Evolutionary conservation across 2,888 invertebrate species (phyloP).

Genomic region (Pristionchus arcanus): DNA sequence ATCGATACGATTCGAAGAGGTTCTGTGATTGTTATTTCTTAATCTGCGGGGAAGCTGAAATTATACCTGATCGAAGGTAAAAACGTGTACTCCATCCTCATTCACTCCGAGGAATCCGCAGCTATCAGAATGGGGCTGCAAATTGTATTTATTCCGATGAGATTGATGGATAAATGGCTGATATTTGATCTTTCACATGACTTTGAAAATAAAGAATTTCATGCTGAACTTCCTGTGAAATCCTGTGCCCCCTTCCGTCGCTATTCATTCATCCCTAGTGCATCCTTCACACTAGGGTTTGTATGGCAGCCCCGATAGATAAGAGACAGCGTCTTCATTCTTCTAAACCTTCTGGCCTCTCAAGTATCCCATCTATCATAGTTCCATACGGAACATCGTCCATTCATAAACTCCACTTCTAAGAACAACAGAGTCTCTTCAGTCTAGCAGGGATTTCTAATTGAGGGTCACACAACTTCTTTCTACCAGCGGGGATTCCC

Average conservation of each 20-base stretch:
- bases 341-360: background rate
- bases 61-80: background rate
- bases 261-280: background rate
- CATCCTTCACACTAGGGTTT: background rate
- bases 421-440: background rate
- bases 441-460: background rate
- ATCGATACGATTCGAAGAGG: background rate
- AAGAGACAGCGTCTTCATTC: background rate
- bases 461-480: background rate
- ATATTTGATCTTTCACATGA: background rate
- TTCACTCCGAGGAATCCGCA: slow-evolving; percentile 38
- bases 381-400: background rate
- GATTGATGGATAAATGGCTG: too few species aligned
- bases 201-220: too few species aligned
- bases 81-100: slow-evolving; percentile 33
- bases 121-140: slow-evolving; percentile 15
- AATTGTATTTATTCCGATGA: too few species aligned
- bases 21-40: background rate
- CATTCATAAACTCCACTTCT: background rate
- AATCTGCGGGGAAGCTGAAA: too few species aligned
- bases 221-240: background rate
- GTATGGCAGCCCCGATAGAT: too few species aligned
- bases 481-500: background rate
- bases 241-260: background rate
- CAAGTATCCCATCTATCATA: background rate